Evolutionary conservation across 2,797 vertebrate genomes (phyloP).

Genomic region (Pachyuromys duprasi): DNA sequence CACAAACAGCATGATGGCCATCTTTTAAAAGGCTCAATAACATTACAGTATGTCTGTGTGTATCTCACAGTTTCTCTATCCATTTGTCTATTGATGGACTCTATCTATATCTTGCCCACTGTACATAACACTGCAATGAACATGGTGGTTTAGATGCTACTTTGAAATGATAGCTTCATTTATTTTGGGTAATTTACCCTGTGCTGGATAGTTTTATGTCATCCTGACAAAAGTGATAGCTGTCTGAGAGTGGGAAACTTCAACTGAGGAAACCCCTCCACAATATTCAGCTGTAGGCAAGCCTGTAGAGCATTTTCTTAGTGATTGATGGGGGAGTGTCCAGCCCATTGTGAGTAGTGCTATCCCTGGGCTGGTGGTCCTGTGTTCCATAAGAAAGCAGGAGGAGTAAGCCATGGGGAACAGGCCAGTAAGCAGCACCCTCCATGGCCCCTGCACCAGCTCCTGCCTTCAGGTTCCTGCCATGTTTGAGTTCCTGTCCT

Average conservation of each 20-base stretch:
- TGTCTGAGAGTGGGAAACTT: neutral
- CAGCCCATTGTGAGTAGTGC: neutral
- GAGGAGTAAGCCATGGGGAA: neutral
- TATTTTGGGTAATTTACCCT: neutral
- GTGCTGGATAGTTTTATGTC: neutral
- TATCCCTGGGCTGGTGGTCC: neutral
- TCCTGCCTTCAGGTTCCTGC: neutral
- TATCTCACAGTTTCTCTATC: neutral
- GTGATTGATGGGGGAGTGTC: neutral
- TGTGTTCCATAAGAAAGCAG: neutral
- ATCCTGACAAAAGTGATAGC: neutral
- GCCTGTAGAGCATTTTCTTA: neutral
- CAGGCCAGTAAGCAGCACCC: neutral
- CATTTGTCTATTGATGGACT: neutral
- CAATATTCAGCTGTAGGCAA: neutral
- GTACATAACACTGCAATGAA: neutral
- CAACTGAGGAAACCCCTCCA: neutral
- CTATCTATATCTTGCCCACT: neutral
- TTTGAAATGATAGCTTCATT: neutral
- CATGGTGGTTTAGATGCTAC: neutral
- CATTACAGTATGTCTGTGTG: neutral
- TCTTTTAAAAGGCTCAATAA: neutral
- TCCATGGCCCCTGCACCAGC: neutral
- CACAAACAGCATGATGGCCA: neutral
- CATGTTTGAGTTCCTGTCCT: neutral